Conservation (phyloP, 1,140 invertebrate species). For the Metaphire vulgaris region DNA sequence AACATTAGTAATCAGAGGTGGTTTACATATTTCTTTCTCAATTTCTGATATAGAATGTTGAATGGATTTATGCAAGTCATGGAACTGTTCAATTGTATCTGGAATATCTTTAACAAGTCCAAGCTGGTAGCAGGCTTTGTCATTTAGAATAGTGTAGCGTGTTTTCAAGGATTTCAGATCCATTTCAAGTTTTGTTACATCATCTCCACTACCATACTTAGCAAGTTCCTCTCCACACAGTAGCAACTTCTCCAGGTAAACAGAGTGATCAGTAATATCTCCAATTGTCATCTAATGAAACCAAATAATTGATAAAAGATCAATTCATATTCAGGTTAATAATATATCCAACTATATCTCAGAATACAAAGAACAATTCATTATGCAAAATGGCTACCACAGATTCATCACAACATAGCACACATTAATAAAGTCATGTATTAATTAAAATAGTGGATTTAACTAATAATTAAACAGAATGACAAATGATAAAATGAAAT, state of each 20-base stretch:
- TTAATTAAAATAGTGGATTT: too few relatives aligned
- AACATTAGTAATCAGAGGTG: not conserved
- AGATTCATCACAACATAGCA: too few relatives aligned
- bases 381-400: too few relatives aligned
- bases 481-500: too few relatives aligned
- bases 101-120: conserved; percentile 79
- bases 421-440: too few relatives aligned
- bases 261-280: not conserved
- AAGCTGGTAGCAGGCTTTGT: conserved; percentile 69
- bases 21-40: not conserved
- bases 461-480: too few relatives aligned
- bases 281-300: conserved; percentile 2
- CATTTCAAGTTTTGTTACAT: not conserved
- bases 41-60: not conserved
- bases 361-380: too few relatives aligned
- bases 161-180: not conserved
- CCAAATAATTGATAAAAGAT: too few relatives aligned
- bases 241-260: not conserved
- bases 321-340: too few relatives aligned
- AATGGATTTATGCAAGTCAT: conserved; percentile 43
- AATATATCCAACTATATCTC: too few relatives aligned
- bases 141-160: conserved; percentile 68
- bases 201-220: not conserved
- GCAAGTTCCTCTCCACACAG: not conserved
- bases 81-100: conserved; percentile 59